These are phyloP conservation scores for Himalopsyche kuldschensis DNA, from an alignment of 2,888 invertebrate species.

Conservation along the genomic window DNA sequence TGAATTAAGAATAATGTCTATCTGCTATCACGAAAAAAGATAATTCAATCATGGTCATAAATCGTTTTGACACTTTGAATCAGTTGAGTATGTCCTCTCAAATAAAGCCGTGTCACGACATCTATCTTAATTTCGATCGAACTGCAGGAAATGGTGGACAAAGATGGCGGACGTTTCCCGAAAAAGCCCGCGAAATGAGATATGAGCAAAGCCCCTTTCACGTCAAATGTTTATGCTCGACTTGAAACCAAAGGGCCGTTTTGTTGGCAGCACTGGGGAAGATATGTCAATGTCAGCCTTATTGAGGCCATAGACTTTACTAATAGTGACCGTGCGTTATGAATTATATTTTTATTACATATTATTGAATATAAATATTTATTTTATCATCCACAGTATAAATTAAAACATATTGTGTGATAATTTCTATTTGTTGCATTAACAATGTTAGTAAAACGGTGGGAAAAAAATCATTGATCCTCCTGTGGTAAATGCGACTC, in stretches of 20 bases:
- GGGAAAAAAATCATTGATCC: too few relatives aligned
- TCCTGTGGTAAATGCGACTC: too few relatives aligned
- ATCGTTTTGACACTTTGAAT: not conserved
- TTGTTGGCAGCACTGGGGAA: conserved; percentile 21
- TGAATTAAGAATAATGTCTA: too few relatives aligned
- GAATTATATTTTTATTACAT: not conserved
- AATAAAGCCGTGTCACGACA: not conserved
- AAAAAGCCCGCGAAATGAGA: not conserved
- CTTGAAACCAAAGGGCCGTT: conserved; percentile 26
- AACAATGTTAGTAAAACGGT: too few relatives aligned
- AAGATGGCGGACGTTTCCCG: not conserved
- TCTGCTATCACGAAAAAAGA: too few relatives aligned
- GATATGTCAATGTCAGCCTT: conserved; percentile 27
- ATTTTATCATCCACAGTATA: not conserved
- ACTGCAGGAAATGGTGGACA: not conserved
- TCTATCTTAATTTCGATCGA: not conserved
- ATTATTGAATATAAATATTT: not conserved
- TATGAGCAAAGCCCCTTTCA: conserved; percentile 21
- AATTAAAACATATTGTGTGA: too few relatives aligned
- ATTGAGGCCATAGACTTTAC: not conserved
- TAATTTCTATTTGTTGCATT: too few relatives aligned
- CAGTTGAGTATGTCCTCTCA: not conserved
- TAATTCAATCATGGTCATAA: too few relatives aligned
- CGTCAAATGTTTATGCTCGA: conserved; percentile 31
- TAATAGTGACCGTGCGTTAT: not conserved